These are phyloP conservation scores for Xyrauchen texanus DNA, from an alignment of 2,113 vertebrate species.

Conservation along the genomic window DNA sequence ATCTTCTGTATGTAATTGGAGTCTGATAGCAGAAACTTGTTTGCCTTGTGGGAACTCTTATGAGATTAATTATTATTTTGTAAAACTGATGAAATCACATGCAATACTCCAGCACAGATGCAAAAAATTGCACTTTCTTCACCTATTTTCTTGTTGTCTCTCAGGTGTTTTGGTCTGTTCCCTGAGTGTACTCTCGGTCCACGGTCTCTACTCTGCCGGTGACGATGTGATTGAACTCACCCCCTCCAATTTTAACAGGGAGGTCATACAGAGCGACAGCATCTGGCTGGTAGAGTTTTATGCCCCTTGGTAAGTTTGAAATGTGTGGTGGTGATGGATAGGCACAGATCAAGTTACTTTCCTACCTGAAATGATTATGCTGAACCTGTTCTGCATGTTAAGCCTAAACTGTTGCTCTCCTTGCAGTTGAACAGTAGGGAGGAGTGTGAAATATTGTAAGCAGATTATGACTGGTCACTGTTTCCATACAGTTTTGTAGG, in stretches of 20 bases:
- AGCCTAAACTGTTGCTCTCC: not conserved
- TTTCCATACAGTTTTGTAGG: not conserved
- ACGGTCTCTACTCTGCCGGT: slow-evolving; percentile 82
- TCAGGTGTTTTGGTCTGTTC: slow-evolving; percentile 82
- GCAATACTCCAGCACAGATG: not conserved
- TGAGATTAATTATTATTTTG: too few species aligned
- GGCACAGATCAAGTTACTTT: not conserved
- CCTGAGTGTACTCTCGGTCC: slow-evolving; percentile 73
- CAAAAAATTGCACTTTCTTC: not conserved
- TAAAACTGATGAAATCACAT: not conserved
- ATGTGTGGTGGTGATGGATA: too few species aligned
- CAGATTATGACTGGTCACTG: not conserved
- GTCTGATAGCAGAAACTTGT: too few species aligned
- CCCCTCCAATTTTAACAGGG: slow-evolving; percentile 89
- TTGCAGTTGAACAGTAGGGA: not conserved
- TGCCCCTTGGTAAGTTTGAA: slow-evolving; percentile 89
- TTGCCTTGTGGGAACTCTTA: too few species aligned
- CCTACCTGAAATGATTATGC: not conserved
- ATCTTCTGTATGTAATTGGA: too few species aligned
- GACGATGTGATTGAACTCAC: slow-evolving; percentile 92
- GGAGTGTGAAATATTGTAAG: not conserved
- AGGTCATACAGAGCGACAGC: slow-evolving; percentile 90
- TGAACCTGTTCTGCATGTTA: not conserved
- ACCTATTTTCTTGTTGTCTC: not conserved
- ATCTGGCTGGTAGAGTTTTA: slow-evolving; percentile 97